A percentile compares a stretch with the other conserved stretches of the same genome.
Conservation (phyloP, 2,888 invertebrate genomes). For the Thecocarcelia acutangulata region DNA sequence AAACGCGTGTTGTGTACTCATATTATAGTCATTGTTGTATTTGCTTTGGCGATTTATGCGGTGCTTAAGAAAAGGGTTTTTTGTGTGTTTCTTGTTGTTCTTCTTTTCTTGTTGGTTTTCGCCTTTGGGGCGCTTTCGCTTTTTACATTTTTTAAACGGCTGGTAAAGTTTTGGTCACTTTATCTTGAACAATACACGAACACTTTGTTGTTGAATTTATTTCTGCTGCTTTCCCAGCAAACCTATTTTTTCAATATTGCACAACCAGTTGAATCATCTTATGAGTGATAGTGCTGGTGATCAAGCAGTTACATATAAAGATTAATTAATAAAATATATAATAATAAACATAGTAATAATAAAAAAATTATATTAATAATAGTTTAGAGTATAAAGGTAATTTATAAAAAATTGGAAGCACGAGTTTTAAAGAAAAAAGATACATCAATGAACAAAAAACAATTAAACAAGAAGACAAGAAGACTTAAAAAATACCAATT, state of each 20-base stretch:
- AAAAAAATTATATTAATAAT: too few relatives aligned
- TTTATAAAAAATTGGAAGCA: too few relatives aligned
- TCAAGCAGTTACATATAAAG: too few relatives aligned
- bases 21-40: not conserved
- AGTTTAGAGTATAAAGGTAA: too few relatives aligned
- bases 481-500: too few relatives aligned
- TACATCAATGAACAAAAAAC: too few relatives aligned
- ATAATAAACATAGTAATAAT: too few relatives aligned
- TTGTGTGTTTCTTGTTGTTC: constrained; percentile 13
- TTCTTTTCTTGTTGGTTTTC: constrained; percentile 17
- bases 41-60: constrained; percentile 47
- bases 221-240: not conserved
- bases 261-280: too few relatives aligned
- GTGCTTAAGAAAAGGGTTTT: constrained; percentile 52
- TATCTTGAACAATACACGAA: not conserved
- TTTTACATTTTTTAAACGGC: constrained; percentile 23
- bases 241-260: not conserved
- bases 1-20: not conserved
- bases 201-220: not conserved
- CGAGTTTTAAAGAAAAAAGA: too few relatives aligned
- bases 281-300: too few relatives aligned
- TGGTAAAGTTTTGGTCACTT: constrained; percentile 22
- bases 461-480: too few relatives aligned
- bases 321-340: too few relatives aligned
- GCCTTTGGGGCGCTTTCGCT: constrained; percentile 53